Base-by-base conservation (phyloP, 2,797 vertebrate species). In the Lagocephalus sceleratus region DNA sequence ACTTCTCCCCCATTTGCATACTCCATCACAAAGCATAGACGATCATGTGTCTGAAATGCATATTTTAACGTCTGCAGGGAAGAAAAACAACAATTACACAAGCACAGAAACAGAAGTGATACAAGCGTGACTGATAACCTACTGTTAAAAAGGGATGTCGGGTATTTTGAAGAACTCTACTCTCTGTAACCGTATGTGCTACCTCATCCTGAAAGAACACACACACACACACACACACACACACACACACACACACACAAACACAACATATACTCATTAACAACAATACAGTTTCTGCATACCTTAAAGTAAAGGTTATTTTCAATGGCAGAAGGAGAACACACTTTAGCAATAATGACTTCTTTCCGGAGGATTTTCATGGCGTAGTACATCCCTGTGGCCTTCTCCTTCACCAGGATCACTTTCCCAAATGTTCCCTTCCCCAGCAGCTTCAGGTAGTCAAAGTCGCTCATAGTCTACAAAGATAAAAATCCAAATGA, bases 1-100 rank as follows among this genome's bases (percentile, higher is more conserved):
- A 96, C 95, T 91, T 98, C 96, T n/a, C 96, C 96, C 0, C 95
- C 96, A 0, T 97, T 98, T 81, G 95, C 96, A 0, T 98, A 98
- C 64, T 98, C 96, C 96, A 98, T 98, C 71, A 98, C 95, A 6
- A 98, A 98, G 87, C 95, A 98, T 50, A 98, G 91, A 2, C 95
- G 91, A 81, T 98, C 96, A 0, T 92, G 91, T 3, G 96, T 98
- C 90, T 98, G 96, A 84, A 98, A 98, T 56, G 96, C 95, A 2
- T 98, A 97, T 74, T 98, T 97, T 81, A 97, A 90, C 0, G 96
- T 96, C 96, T 97, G 81, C 14, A 6, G 32, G 55, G 46, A 16
- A 61, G 38, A 40, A 57, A 64, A 49, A 55, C 15, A 41, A 45
- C 32, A 35, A 35, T 35, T 35, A 35, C 16, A 60, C n/a, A 29